phyloP scores from a whole-genome alignment of 2,888 invertebrate genomes.

The Drepanosiphum platanoidis region DNA sequence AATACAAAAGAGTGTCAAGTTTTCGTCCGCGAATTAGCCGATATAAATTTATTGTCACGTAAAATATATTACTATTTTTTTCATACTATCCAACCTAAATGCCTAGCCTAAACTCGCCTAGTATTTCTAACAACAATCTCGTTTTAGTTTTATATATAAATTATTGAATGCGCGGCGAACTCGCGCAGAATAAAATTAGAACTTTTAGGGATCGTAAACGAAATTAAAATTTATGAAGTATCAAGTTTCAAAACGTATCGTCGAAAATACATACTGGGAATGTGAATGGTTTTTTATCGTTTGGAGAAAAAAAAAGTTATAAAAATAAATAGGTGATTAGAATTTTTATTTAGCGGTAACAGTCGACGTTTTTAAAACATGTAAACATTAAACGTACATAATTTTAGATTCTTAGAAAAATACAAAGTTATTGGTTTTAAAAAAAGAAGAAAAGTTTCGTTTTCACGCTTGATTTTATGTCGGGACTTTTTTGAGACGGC shows the following conservation, averaged over 20 bases:
- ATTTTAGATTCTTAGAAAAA: too few species aligned
- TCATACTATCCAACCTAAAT: neutral
- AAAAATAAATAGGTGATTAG: neutral
- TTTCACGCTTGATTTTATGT: too few species aligned
- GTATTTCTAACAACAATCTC: neutral
- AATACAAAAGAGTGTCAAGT: neutral
- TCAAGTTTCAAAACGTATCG: neutral
- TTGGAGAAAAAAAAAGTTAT: too few species aligned
- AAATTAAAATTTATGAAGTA: neutral
- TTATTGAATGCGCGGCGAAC: constrained; percentile 3
- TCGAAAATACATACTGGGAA: neutral
- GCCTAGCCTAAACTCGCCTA: too few species aligned
- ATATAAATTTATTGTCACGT: constrained; percentile 28
- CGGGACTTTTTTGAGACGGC: too few species aligned
- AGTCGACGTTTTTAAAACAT: neutral
- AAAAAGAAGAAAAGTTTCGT: too few species aligned
- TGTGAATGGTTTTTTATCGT: too few species aligned
- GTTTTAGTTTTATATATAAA: neutral
- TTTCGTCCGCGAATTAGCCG: constrained; percentile 30
- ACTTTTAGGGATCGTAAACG: neutral
- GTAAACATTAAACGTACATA: too few species aligned
- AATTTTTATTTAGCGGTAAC: neutral
- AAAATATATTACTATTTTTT: constrained; percentile 30
- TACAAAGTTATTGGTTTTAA: too few species aligned
- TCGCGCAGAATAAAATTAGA: neutral